Evolutionary conservation across 2,888 invertebrate genomes (phyloP), one percentile per base, ranked within the genome.

Genomic region (Didymodactylos carnosus): DNA sequence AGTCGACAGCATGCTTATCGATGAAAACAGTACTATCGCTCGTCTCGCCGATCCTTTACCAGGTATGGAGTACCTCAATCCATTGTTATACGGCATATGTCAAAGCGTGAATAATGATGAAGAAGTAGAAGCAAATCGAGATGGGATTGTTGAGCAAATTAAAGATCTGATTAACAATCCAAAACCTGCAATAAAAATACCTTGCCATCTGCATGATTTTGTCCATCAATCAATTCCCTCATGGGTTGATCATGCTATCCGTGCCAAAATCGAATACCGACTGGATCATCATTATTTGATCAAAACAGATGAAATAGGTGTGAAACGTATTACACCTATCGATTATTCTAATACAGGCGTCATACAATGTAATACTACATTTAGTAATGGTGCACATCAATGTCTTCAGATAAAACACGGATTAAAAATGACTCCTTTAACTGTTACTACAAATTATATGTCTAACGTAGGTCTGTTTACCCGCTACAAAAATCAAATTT

Each of bases 341-440:
- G 78, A 77, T 62, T 78, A 69, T 72, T 71, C 73, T 11, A 70
- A 73, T 14, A 78, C 78, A 0, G 78, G 77, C 8, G 73, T 78
- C 39, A 75, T 78, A 11, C 72, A 78, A 73, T 72, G 69, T 25
- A 43, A 72, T 69, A 78, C 76, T 23, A 76, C 72, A 40, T 78
- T 78, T 78, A 75, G 77, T 27, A 75, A 78, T 46, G 76, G 78
- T 41, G 62, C 78, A 19, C 77, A 77, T 35, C 77, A 77, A 46
- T 78, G 77, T 73, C 71, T 78, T 29, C 77, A 78, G 53, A 46
- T 78, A 7, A 78, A 78, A 71, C 78, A 78, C 41, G 43, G 51
- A n/a, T 70, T 77, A 7, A 75, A 73, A 39, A 49, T 78, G 73
- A 76, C 73, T 14, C 39, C 62, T 14, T 40, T 74, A 14, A 74